Evolutionary conservation across 2,797 vertebrate genomes (phyloP).

Genomic region (Bradypodion ventrale): DNA sequence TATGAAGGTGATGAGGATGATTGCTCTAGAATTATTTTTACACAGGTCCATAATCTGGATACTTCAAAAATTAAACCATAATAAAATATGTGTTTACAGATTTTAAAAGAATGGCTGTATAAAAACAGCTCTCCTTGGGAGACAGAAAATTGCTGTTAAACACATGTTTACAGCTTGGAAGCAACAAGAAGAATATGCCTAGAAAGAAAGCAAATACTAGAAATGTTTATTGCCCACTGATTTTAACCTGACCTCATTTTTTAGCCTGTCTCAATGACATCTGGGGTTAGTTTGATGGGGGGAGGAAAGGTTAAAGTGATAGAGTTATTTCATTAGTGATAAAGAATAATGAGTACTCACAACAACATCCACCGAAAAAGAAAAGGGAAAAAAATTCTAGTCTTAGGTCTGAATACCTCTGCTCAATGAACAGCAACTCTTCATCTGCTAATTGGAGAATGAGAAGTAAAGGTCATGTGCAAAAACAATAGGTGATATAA

Average conservation of each 20-base stretch:
- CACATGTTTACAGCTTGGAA: conserved; percentile 10
- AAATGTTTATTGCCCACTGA: conserved; percentile 34
- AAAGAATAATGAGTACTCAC: conserved; percentile 57
- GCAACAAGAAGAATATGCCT: neutral
- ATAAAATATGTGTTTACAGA: too few relatives aligned
- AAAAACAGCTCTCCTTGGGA: neutral
- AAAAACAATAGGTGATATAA: conserved; percentile 70
- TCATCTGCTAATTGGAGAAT: conserved; percentile 68
- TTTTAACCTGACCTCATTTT: conserved; percentile 56
- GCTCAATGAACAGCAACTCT: conserved; percentile 69
- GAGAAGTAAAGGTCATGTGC: conserved; percentile 67
- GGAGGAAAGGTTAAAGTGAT: conserved; percentile 61
- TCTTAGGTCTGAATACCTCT: conserved; percentile 59
- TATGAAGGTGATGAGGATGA: too few relatives aligned
- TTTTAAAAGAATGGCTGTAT: too few relatives aligned
- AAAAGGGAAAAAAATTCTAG: conserved; percentile 52
- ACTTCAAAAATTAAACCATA: conserved; percentile 3
- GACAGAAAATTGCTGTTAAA: conserved; percentile 11
- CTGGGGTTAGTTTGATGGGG: conserved; percentile 51
- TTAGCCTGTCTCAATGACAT: conserved; percentile 52
- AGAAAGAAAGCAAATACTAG: conserved; percentile 38
- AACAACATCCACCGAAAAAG: conserved; percentile 36
- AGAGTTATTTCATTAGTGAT: conserved; percentile 54
- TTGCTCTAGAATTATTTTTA: neutral
- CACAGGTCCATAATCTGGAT: neutral